A percentile compares a stretch with the other conserved stretches of the same genome.
Conservation (phyloP, 2,113 vertebrate species). For the Xerus inauris region DNA sequence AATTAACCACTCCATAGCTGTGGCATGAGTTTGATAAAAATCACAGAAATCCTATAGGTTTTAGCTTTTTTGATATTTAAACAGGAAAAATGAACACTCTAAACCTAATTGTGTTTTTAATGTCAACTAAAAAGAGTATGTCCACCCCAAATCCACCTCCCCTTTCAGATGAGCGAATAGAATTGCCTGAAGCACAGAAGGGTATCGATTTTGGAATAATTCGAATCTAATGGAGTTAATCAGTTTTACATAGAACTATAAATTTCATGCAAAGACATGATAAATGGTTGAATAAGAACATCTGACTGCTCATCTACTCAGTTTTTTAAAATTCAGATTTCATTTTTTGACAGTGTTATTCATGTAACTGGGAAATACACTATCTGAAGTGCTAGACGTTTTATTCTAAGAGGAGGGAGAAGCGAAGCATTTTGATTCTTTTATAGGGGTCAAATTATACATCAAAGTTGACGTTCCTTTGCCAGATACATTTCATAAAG, state of each 20-base stretch:
- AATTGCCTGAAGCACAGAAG: conserved; percentile 16
- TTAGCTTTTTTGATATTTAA: conserved; percentile 35
- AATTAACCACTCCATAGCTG: neutral
- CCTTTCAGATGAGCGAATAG: conserved; percentile 54
- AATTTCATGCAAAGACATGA: conserved; percentile 75
- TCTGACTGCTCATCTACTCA: conserved; percentile 58
- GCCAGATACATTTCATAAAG: conserved; percentile 65
- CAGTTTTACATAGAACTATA: conserved; percentile 72
- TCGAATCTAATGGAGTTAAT: conserved; percentile 78
- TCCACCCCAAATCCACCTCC: conserved; percentile 22
- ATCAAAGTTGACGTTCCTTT: conserved; percentile 62
- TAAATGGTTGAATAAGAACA: conserved; percentile 62
- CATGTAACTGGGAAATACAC: conserved; percentile 61
- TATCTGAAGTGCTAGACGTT: conserved; percentile 38
- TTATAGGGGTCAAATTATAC: conserved; percentile 64
- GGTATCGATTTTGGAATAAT: conserved; percentile 78
- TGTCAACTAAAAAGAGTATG: conserved; percentile 45
- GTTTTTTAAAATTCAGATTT: conserved; percentile 75
- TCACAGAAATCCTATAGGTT: neutral
- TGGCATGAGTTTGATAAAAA: neutral
- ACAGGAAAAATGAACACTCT: neutral
- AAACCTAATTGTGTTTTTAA: conserved; percentile 26
- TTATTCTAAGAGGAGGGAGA: conserved; percentile 49
- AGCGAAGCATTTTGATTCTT: conserved; percentile 69
- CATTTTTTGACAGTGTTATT: conserved; percentile 73